Evolutionary conservation across 2,113 vertebrate genomes (phyloP).

Genomic region (Dendropsophus ebraccatus): DNA sequence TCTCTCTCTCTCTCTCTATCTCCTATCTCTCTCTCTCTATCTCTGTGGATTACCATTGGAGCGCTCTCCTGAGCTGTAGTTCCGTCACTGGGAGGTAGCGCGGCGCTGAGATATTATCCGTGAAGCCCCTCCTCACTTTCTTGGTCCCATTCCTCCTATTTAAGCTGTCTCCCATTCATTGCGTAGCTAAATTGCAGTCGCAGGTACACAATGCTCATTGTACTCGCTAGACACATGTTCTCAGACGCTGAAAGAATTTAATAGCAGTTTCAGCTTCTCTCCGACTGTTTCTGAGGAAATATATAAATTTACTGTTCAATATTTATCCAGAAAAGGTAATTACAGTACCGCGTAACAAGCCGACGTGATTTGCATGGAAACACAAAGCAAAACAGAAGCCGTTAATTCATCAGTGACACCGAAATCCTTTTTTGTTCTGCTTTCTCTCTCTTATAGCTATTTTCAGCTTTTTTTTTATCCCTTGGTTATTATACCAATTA

Average conservation of each 20-base stretch:
- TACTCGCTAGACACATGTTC: neutral
- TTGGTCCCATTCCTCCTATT: conserved; percentile 11
- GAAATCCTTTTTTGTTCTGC: neutral
- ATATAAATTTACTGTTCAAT: conserved; percentile 11
- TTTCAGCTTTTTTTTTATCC: neutral
- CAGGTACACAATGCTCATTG: conserved; percentile 24
- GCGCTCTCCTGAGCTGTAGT: no score
- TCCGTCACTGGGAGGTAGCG: neutral
- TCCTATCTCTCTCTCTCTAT: no score
- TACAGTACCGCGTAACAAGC: conserved; percentile 3
- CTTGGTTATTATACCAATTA: neutral
- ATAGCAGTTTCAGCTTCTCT: conserved; percentile 19
- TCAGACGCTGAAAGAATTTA: neutral
- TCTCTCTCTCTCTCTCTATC: no score
- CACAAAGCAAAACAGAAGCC: neutral
- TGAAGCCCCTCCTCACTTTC: neutral
- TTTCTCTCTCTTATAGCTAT: neutral
- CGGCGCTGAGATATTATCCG: neutral
- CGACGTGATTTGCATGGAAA: neutral
- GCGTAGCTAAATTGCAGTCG: neutral
- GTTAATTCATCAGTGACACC: neutral
- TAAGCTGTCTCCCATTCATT: neutral
- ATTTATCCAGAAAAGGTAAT: conserved; percentile 33
- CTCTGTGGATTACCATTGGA: no score
- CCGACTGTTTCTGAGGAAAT: conserved; percentile 14